Evolutionary conservation across 2,113 vertebrate species (phyloP).

Genomic region (Pterocles burchelli): DNA sequence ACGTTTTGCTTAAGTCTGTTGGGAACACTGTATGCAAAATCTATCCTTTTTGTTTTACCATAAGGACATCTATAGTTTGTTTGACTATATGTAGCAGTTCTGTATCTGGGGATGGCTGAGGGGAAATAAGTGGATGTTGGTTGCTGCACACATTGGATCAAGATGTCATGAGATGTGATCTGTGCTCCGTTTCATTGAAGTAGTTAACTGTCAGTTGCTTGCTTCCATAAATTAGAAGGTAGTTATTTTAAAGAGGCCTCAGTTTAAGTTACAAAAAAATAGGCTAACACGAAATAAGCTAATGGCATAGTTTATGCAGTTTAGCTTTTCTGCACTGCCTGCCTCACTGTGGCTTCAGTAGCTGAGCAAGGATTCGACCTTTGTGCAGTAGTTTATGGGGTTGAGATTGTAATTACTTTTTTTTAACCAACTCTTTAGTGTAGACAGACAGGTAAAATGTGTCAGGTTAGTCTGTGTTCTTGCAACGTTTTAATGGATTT

Average conservation of each 20-base stretch:
- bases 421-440: background rate
- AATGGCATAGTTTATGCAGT: background rate
- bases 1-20: background rate
- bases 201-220: conserved; percentile 53
- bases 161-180: conserved; percentile 62
- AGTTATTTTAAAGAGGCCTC: conserved; percentile 10
- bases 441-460: background rate
- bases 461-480: background rate
- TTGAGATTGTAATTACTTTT: background rate
- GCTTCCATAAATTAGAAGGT: conserved; percentile 53
- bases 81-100: background rate
- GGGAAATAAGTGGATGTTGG: background rate
- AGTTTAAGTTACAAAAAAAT: background rate
- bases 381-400: background rate
- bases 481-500: background rate
- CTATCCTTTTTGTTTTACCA: background rate
- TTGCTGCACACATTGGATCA: conserved; percentile 55
- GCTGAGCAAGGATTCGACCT: background rate
- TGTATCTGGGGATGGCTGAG: background rate
- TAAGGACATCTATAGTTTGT: background rate
- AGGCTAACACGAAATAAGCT: background rate
- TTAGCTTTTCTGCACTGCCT: background rate
- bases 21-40: background rate
- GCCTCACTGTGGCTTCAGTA: background rate
- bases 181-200: conserved; percentile 42